Conservation (phyloP, 2,113 vertebrate species). For the Ictalurus punctatus region DNA sequence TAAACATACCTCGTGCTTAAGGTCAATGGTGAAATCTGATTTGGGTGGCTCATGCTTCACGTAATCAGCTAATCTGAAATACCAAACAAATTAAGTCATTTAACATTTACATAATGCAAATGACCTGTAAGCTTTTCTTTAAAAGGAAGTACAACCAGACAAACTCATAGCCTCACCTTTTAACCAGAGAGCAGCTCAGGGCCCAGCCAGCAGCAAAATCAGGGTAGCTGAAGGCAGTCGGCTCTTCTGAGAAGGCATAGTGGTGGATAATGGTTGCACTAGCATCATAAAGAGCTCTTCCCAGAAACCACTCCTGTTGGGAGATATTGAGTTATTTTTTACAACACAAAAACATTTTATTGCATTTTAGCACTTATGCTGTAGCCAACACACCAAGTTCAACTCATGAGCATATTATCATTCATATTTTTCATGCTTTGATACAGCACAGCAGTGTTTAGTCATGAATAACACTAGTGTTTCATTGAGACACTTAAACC, state of each 20-base stretch:
- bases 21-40: slow-evolving; percentile 92
- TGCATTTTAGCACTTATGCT: background rate
- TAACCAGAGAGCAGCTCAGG: slow-evolving; percentile 82
- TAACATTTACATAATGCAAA: background rate
- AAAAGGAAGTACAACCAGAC: background rate
- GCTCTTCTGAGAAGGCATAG: slow-evolving; percentile 90
- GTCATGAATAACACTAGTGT: background rate
- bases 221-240: slow-evolving; percentile 83
- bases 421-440: background rate
- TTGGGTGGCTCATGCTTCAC: slow-evolving; percentile 80
- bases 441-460: background rate
- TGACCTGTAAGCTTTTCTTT: background rate
- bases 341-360: background rate
- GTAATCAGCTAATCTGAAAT: slow-evolving; percentile 78
- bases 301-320: slow-evolving; percentile 88
- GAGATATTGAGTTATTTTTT: background rate
- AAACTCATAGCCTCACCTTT: slow-evolving; percentile 75
- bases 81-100: slow-evolving; percentile 44
- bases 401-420: background rate
- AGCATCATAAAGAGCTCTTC: slow-evolving; percentile 82
- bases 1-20: slow-evolving; percentile 83
- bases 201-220: slow-evolving; percentile 91
- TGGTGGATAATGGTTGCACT: slow-evolving; percentile 92
- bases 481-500: background rate
- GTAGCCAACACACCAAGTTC: background rate